Evolutionary conservation across 2,113 vertebrate species (phyloP).

Genomic region (Sterna hirundo): DNA sequence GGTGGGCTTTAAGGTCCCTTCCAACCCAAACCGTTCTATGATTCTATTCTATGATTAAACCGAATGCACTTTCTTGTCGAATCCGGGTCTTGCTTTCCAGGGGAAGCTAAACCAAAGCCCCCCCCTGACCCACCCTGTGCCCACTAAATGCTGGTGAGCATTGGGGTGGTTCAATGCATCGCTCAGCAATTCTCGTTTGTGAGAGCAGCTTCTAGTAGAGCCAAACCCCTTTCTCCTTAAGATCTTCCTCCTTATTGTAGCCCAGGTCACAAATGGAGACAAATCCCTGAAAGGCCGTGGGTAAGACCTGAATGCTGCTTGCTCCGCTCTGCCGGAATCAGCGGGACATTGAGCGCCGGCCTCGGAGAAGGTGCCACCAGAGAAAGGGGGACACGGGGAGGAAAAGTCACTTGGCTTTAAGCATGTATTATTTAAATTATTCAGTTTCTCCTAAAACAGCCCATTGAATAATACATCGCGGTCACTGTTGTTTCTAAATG

Average conservation of each 20-base stretch:
- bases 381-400: not conserved
- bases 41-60: not conserved
- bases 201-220: not conserved
- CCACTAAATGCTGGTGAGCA: not conserved
- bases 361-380: not conserved
- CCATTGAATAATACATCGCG: not conserved
- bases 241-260: not conserved
- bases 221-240: not conserved
- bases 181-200: not conserved
- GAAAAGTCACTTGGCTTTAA: not conserved
- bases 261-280: not conserved
- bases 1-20: no score
- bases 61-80: not conserved
- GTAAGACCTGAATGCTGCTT: not conserved
- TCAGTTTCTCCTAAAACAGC: slow-evolving; percentile 2
- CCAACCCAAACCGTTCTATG: no score
- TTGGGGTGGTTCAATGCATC: rapidly evolving
- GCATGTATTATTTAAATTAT: slow-evolving; percentile 13
- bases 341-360: not conserved
- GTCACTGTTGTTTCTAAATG: slow-evolving; percentile 10
- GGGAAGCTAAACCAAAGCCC: not conserved
- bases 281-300: not conserved
- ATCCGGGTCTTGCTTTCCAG: not conserved
- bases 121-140: not conserved
- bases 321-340: not conserved